phyloP scores from a whole-genome alignment of 2,113 vertebrate species.

The Toxostoma redivivum region DNA sequence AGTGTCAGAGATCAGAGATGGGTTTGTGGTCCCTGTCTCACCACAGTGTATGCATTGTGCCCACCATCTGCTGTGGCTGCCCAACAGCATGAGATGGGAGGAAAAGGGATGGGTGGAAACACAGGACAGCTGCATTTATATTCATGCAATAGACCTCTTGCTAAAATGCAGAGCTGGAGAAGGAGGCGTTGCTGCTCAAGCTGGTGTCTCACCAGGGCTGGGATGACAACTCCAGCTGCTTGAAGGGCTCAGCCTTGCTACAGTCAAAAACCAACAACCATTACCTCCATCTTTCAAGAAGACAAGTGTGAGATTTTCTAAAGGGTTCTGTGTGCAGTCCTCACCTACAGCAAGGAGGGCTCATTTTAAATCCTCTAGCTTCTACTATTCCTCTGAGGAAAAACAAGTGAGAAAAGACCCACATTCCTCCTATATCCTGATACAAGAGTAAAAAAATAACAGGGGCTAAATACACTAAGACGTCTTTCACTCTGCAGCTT shows the following conservation, averaged over 20 bases:
- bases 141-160: background rate
- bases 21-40: background rate
- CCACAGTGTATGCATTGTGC: rapidly evolving
- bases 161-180: background rate
- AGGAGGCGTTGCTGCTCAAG: background rate
- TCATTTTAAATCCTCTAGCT: background rate
- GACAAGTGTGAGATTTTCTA: background rate
- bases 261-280: background rate
- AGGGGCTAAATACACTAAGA: background rate
- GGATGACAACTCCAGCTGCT: background rate
- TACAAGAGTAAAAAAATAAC: background rate
- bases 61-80: background rate
- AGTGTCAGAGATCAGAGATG: background rate
- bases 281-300: background rate
- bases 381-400: background rate
- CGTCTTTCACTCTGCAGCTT: background rate
- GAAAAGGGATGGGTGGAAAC: background rate
- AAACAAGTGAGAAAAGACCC: background rate
- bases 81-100: background rate
- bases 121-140: rapidly evolving
- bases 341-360: background rate
- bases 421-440: background rate
- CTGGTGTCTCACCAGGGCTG: background rate
- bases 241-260: background rate
- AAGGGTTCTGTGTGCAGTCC: background rate